A percentile compares a stretch with the other conserved stretches of the same genome.
Evolutionary conservation across 2,888 invertebrate species (phyloP).

Genomic region (Drosophila recens): DNA sequence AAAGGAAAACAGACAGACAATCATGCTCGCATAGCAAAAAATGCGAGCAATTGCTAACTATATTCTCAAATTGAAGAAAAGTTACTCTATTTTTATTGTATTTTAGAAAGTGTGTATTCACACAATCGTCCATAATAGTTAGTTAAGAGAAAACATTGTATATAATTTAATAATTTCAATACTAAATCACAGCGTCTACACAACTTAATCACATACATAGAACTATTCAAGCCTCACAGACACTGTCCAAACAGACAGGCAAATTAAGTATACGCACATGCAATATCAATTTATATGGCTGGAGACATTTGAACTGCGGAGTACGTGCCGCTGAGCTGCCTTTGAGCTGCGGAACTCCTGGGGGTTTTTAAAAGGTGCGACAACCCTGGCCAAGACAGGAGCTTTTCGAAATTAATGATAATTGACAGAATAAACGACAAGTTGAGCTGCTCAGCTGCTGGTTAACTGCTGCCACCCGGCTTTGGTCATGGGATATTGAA

Average conservation of each 20-base stretch:
- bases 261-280: constrained; percentile 58
- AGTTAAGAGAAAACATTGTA: too few relatives aligned
- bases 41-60: too few relatives aligned
- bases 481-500: constrained; percentile 57
- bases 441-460: constrained; percentile 78
- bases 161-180: too few relatives aligned
- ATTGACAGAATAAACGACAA: constrained; percentile 83
- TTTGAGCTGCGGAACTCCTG: not conserved
- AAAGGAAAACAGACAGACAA: too few relatives aligned
- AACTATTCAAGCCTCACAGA: constrained; percentile 39
- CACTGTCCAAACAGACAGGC: constrained; percentile 37
- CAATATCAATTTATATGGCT: constrained; percentile 74
- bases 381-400: constrained; percentile 64
- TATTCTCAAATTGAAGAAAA: too few relatives aligned
- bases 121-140: too few relatives aligned
- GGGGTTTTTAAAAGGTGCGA: constrained; percentile 60
- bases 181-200: not conserved
- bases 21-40: too few relatives aligned
- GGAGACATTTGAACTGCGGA: constrained; percentile 47
- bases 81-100: too few relatives aligned
- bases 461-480: constrained; percentile 21
- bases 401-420: constrained; percentile 79
- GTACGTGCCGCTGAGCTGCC: constrained; percentile 40
- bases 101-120: too few relatives aligned
- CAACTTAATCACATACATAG: constrained; percentile 20